These are phyloP conservation scores for Rhinolophus ferrumequinum DNA, from an alignment of 2,113 vertebrate species.

Conservation along the genomic window DNA sequence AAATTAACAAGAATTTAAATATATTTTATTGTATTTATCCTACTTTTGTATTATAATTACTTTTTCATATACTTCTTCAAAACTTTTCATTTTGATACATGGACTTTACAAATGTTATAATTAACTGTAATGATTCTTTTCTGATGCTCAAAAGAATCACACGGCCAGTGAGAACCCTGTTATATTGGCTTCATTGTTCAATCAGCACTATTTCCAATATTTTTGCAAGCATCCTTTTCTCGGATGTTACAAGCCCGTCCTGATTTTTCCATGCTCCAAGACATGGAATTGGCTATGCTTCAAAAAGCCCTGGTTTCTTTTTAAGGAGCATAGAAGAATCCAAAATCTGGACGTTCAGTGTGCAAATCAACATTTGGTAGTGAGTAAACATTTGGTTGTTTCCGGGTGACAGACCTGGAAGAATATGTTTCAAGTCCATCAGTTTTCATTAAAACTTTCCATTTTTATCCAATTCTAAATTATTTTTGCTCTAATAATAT, in stretches of 20 bases:
- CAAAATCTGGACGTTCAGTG: background rate
- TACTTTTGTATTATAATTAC: background rate
- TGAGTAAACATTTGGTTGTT: background rate
- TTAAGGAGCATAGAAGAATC: background rate
- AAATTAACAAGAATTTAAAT: constrained; percentile 31
- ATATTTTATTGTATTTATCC: background rate
- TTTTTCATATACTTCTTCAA: background rate
- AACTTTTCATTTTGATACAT: constrained; percentile 8
- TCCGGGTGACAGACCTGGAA: background rate
- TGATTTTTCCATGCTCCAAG: background rate
- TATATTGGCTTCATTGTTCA: background rate
- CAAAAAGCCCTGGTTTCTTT: background rate
- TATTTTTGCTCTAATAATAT: constrained; percentile 32
- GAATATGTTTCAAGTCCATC: background rate
- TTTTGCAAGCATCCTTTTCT: constrained; percentile 31
- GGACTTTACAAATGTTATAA: background rate
- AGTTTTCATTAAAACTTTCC: constrained; percentile 37
- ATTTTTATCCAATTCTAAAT: constrained; percentile 27
- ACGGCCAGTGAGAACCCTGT: background rate
- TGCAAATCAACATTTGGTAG: background rate
- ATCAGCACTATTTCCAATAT: background rate
- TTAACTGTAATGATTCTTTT: background rate
- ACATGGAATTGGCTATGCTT: background rate
- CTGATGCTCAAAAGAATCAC: background rate
- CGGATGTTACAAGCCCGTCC: background rate